Percentiles rank a stretch among this genome's conserved stretches.
Evolutionary conservation across 2,888 invertebrate genomes (phyloP).

Genomic region (Stenoptilia bipunctidactyla): DNA sequence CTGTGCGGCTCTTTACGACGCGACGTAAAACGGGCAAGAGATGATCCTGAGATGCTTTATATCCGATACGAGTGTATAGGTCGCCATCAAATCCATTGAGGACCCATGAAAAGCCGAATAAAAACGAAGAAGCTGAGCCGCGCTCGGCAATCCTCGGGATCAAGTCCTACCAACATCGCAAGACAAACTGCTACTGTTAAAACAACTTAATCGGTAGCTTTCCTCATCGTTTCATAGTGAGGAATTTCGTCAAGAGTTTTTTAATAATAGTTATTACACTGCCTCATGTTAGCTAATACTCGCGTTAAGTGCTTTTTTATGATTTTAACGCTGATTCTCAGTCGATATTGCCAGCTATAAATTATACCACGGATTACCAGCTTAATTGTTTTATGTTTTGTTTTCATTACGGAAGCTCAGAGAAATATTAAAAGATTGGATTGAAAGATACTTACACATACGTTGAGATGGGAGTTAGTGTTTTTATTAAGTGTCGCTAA

Average conservation of each 20-base stretch:
- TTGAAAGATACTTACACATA: too few species aligned
- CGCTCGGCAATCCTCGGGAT: not conserved
- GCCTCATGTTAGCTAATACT: slow-evolving; percentile 57
- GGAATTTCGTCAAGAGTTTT: slow-evolving; percentile 48
- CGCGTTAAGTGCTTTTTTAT: slow-evolving; percentile 60
- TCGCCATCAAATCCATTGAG: not conserved
- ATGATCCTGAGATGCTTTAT: slow-evolving; percentile 46
- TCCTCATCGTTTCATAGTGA: slow-evolving; percentile 12
- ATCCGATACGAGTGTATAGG: slow-evolving; percentile 33
- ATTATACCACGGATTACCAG: slow-evolving; percentile 48
- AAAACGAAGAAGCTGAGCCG: not conserved
- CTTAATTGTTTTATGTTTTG: slow-evolving; percentile 63
- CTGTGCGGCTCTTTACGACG: slow-evolving; percentile 63
- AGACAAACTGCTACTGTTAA: slow-evolving; percentile 7
- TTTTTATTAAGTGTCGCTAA: too few species aligned
- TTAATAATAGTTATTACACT: slow-evolving; percentile 66
- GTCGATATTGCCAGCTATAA: slow-evolving; percentile 54
- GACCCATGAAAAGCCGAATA: not conserved
- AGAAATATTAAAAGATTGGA: too few species aligned
- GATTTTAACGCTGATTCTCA: slow-evolving; percentile 58
- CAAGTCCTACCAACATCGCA: not conserved
- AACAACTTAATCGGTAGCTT: not conserved
- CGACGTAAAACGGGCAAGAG: slow-evolving; percentile 57
- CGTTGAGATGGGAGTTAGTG: too few species aligned
- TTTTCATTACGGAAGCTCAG: slow-evolving; percentile 36